A percentile compares a stretch with the other conserved stretches of the same genome.
Conservation (phyloP, 2,113 vertebrate species). For the Clarias gariepinus region DNA sequence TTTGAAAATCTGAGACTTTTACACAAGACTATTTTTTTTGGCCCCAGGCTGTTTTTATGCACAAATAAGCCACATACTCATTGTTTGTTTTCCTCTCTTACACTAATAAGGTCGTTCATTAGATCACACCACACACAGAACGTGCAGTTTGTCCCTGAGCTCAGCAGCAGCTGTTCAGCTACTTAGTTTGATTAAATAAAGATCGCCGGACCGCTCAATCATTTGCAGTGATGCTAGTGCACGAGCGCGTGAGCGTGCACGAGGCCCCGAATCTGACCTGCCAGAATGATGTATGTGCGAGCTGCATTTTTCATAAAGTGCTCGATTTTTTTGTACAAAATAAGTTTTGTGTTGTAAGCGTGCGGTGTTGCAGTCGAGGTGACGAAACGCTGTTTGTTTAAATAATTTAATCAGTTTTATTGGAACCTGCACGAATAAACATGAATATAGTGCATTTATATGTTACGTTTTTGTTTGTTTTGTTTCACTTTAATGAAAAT, state of each 20-base stretch:
- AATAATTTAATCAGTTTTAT: background rate
- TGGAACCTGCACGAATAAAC: background rate
- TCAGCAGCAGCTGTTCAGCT: slow-evolving; percentile 38
- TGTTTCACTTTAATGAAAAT: background rate
- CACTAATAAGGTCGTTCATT: slow-evolving; percentile 28
- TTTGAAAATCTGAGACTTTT: background rate
- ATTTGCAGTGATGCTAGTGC: slow-evolving; percentile 15
- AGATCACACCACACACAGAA: background rate
- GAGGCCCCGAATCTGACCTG: background rate
- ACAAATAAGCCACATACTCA: background rate
- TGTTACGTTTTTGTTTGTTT: background rate
- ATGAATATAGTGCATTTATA: background rate
- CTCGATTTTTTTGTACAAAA: background rate
- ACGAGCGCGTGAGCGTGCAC: background rate
- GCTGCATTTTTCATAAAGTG: slow-evolving; percentile 2
- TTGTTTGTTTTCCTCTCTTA: background rate
- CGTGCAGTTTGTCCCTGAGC: slow-evolving; percentile 17
- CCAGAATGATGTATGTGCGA: slow-evolving; percentile 33
- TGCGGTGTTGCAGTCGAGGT: background rate
- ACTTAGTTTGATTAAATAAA: slow-evolving; percentile 39
- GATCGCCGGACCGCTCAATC: slow-evolving; percentile 31
- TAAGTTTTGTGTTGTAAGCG: background rate
- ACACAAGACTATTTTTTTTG: background rate
- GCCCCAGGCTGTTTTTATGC: background rate
- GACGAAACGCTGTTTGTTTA: background rate